phyloP scores from a whole-genome alignment of 37 sponge, comb jelly and placozoan species.

The Tethya wilhelma region DNA sequence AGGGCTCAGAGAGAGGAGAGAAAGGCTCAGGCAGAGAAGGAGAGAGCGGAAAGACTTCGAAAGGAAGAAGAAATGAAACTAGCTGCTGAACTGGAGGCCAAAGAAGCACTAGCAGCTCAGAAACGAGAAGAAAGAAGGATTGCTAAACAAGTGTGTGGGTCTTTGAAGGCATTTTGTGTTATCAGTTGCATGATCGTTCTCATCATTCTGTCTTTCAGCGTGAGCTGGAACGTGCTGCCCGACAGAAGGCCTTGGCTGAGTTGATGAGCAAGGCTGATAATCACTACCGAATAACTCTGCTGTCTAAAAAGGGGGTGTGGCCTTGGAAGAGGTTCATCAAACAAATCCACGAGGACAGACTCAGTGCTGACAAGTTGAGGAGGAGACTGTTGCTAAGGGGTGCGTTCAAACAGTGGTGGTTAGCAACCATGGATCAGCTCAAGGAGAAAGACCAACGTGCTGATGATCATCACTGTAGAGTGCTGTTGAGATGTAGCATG shows the following conservation, averaged over 20 bases:
- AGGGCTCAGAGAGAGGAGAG: conserved; percentile 48
- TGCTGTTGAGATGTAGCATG: not conserved
- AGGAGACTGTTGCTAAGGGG: not conserved
- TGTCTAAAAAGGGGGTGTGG: conserved; percentile 21
- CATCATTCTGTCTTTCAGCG: conserved; percentile 12
- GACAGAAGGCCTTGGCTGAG: conserved; percentile 15
- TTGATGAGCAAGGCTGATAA: conserved; percentile 11
- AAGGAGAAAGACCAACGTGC: conserved; percentile 29
- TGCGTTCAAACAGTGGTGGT: not conserved
- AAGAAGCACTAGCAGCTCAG: conserved; percentile 26
- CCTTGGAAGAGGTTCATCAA: conserved; percentile 56
- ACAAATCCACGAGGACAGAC: not conserved
- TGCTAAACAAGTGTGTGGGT: conserved; percentile 56
- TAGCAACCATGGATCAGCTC: not conserved
- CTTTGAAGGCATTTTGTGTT: not conserved
- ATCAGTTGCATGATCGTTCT: not conserved
- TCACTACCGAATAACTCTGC: conserved; percentile 27
- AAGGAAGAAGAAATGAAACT: conserved; percentile 55
- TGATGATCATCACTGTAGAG: not conserved
- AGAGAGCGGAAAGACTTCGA: conserved; percentile 18
- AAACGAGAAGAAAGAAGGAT: conserved; percentile 62
- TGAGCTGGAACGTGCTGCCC: conserved; percentile 39
- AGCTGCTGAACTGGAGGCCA: conserved; percentile 36
- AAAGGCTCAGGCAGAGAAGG: conserved; percentile 32
- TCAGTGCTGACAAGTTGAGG: not conserved